phyloP scores from a whole-genome alignment of 2,113 vertebrate genomes.

The Donacobius atricapilla region DNA sequence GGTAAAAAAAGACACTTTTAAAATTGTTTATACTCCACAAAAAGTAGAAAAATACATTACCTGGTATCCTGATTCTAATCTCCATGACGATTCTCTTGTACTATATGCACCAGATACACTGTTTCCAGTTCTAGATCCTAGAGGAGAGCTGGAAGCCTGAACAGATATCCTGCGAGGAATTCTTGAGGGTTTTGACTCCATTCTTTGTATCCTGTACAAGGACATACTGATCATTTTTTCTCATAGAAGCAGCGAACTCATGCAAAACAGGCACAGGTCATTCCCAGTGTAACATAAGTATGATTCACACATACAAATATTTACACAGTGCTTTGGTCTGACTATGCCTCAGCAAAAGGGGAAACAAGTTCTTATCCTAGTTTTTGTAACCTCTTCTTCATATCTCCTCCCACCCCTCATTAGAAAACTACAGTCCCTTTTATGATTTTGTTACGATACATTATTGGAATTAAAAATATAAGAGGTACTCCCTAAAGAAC shows the following conservation, averaged over 20 bases:
- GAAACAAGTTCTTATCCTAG: neutral
- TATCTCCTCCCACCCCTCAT: neutral
- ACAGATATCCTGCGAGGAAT: slow-evolving; percentile 84
- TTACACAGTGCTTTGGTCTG: neutral
- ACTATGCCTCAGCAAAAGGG: neutral
- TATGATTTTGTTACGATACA: neutral
- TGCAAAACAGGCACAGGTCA: neutral
- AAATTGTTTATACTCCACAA: neutral
- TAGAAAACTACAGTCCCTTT: neutral
- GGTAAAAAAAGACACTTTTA: neutral
- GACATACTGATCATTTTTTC: slow-evolving; percentile 18
- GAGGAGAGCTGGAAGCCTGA: slow-evolving; percentile 76
- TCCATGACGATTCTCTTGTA: slow-evolving; percentile 78
- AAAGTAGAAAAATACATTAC: slow-evolving; percentile 70
- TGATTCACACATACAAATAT: neutral
- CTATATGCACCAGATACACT: slow-evolving; percentile 77
- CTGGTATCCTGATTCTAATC: slow-evolving; percentile 85
- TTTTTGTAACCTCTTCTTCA: neutral
- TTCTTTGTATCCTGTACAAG: slow-evolving; percentile 68
- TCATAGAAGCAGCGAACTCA: neutral
- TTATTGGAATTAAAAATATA: neutral
- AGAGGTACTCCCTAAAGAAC: neutral
- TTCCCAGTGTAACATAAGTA: neutral
- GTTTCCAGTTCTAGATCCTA: slow-evolving; percentile 70
- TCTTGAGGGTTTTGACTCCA: slow-evolving; percentile 93